Conservation (phyloP, 2,888 invertebrate genomes). For the Podabrus alpinus region DNA sequence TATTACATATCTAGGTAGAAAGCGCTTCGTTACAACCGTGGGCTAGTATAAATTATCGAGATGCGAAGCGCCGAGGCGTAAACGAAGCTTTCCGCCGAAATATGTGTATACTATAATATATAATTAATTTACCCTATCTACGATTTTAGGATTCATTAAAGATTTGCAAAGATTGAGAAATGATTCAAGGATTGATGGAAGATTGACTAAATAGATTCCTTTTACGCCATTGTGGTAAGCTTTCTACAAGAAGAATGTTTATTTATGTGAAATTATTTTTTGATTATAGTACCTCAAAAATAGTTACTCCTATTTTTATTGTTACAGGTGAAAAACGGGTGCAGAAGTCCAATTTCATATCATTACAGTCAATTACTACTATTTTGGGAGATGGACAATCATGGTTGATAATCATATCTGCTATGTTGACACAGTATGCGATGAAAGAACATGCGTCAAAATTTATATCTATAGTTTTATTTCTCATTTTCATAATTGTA, state of each 20-base stretch:
- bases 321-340: neutral
- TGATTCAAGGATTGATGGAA: neutral
- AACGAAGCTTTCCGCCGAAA: too few species aligned
- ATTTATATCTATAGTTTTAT: neutral
- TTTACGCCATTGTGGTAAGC: neutral
- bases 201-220: neutral
- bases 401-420: neutral
- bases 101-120: too few species aligned
- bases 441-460: neutral
- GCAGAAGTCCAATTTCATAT: neutral
- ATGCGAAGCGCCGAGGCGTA: too few species aligned
- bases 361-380: neutral
- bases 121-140: neutral
- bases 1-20: too few species aligned
- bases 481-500: neutral
- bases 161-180: neutral
- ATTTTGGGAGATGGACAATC: neutral
- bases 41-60: too few species aligned
- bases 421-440: neutral
- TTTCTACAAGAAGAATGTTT: neutral
- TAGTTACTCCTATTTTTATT: neutral
- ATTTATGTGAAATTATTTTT: neutral
- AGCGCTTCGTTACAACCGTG: too few species aligned
- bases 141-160: neutral
- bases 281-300: neutral